Conservation (phyloP, 1,140 invertebrate species). For the Drosophila chauvacae region DNA sequence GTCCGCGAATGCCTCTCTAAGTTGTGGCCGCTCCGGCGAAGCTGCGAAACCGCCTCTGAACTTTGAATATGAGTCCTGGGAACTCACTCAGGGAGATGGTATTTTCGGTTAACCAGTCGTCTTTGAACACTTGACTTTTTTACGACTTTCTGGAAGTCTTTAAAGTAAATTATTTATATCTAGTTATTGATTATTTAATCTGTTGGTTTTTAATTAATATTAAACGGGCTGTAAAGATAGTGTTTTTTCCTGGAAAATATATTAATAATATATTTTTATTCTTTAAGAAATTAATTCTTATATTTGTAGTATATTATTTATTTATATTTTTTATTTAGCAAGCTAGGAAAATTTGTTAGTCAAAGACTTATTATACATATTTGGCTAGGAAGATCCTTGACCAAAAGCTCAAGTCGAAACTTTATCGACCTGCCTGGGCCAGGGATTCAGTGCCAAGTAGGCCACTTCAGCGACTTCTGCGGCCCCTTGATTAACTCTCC, state of each 20-base stretch:
- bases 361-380: neutral
- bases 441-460: neutral
- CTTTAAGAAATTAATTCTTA: too few species aligned
- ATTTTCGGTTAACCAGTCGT: constrained; percentile 28
- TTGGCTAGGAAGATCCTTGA: neutral
- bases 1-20: constrained; percentile 33
- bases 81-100: constrained; percentile 1
- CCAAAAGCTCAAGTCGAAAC: constrained; percentile 23
- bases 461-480: neutral
- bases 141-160: neutral
- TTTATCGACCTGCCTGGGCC: constrained; percentile 30
- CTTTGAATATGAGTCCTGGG: constrained; percentile 31
- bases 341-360: neutral
- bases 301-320: too few species aligned
- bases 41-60: constrained; percentile 8
- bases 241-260: too few species aligned
- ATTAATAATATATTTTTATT: too few species aligned
- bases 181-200: neutral
- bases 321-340: neutral
- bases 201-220: neutral
- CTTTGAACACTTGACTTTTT: constrained; percentile 6
- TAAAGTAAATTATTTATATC: neutral
- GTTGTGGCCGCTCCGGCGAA: constrained; percentile 19
- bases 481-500: constrained; percentile 22
- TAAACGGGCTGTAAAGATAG: neutral